These are phyloP conservation scores for Zaprionus capensis DNA, from an alignment of 1,140 invertebrate species.

Conservation along the genomic window DNA sequence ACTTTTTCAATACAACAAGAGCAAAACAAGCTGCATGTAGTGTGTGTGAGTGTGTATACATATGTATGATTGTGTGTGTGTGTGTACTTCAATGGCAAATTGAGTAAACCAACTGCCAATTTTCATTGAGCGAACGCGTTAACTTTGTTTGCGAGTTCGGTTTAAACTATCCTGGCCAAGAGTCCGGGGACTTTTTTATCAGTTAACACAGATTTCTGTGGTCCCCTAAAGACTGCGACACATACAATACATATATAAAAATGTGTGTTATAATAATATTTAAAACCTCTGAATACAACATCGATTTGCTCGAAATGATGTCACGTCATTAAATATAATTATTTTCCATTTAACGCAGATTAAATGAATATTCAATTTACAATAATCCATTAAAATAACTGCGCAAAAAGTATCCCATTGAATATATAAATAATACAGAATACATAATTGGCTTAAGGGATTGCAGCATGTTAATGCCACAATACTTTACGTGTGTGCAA, in stretches of 20 bases:
- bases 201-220: background rate
- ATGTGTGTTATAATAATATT: too few species aligned
- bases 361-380: constrained; percentile 29
- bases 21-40: constrained; percentile 25
- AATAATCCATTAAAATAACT: constrained; percentile 2
- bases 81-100: constrained; percentile 42
- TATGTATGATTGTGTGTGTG: background rate
- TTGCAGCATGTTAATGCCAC: constrained; percentile 1
- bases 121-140: constrained; percentile 39
- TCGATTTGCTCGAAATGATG: background rate
- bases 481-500: background rate
- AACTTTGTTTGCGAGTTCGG: constrained; percentile 28
- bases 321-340: constrained; percentile 1
- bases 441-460: constrained; percentile 6
- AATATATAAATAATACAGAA: background rate
- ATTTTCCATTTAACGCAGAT: constrained; percentile 8
- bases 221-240: background rate
- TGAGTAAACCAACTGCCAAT: constrained; percentile 43
- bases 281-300: background rate
- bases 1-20: constrained; percentile 28
- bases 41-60: background rate
- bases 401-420: background rate
- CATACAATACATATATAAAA: background rate
- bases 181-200: background rate
- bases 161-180: background rate